Base-by-base conservation (phyloP, 2,113 vertebrate genomes). In the Acrocephalus kingi region DNA sequence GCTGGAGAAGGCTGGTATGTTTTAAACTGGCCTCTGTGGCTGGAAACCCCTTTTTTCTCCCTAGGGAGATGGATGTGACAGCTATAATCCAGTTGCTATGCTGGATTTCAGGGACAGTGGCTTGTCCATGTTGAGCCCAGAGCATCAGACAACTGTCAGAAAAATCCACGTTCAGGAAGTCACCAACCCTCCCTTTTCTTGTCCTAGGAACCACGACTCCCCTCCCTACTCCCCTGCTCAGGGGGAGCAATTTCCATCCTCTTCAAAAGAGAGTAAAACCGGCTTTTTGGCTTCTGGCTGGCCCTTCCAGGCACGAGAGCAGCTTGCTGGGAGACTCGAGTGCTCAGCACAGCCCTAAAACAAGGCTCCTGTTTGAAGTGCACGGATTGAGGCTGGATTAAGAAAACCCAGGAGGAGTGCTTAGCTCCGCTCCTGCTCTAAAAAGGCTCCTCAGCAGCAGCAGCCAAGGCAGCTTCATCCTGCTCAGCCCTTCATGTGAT, bases 291-390 rank as follows among this genome's bases (percentile, higher is more conserved):
- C 61, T 93, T 19, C 16, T n/a, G 59, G n/a, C 31, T 41, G 84
- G 45, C 49, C 74, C 74, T 78, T 35, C 24, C 30, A 82, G 73
- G 56, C 73, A 77, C 0, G 1, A 61, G 49, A 91, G 39, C 68
- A 80, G 39, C 84, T 69, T 61, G 30, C 30, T 46, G 69, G 33
- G 78, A 89, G 61, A 56, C 61, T 59, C 4, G 0, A 94, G 84
- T 2, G 35, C 61, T 87, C 30, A 1, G 84, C 61, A 51, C 69
- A 79, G 69, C 61, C 89, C 64, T 81, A 63, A 89, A 94, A 71
- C 92, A 78, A 84, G 84, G 43, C 77, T 95, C 45, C 78, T 64
- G 66, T 79, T 93, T 90, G 87, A 95, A 94, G 66, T 56, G 33
- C 58, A 9, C 4, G 78, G 93, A 91, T 64, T 62, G 81, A 91